Base-by-base conservation (phyloP, 2,888 invertebrate species). In the Folsomia manolachei region DNA sequence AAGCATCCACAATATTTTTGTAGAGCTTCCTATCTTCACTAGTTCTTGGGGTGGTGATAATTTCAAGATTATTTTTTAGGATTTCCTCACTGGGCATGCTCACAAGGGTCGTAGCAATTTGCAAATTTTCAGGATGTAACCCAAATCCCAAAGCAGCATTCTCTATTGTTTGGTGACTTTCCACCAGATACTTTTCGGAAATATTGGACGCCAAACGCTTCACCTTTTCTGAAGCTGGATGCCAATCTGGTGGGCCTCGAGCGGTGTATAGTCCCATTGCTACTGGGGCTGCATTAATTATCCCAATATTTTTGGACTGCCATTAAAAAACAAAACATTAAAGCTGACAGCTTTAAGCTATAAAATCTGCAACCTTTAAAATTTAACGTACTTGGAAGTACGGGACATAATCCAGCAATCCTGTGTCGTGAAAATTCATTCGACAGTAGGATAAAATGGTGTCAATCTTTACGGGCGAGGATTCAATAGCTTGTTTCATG, bases 201-300 rank as follows among this genome's bases (percentile, higher is more conserved):
- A 62, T 24, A n/a, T n/a, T n/a, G 62, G 82, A 83, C 82, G 91
- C 90, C 39, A 87, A 82, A 27, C 85, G 83, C 82, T 89, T 90
- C 11, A 89, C 85, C 64, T 89, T 86, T 23, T 88, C 85, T 25
- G 85, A 84, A 1, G 92, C 92, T 1, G 92, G 91, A 84, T 95
- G 94, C 95, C 95, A 95, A 0, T 84, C 81, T 75, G 88, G 90
- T 0, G 92, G 90, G 0, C 92, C 93, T 53, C 83, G 83, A 83
- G 89, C 90, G 7, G 91, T 90, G 39, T 96, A 85, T 24, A 96
- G 86, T 1, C 95, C 94, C 91, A 95, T 90, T 1, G 90, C 90
- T 14, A 91, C 89, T 0, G 90, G 89, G 0, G 94, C 89, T 0
- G 94, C 95, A 83, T 93, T 93, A 26, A 97, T 90, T 19, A 96